phyloP scores from a whole-genome alignment of 2,888 invertebrate species.

The Meiosimyza platycephala region DNA sequence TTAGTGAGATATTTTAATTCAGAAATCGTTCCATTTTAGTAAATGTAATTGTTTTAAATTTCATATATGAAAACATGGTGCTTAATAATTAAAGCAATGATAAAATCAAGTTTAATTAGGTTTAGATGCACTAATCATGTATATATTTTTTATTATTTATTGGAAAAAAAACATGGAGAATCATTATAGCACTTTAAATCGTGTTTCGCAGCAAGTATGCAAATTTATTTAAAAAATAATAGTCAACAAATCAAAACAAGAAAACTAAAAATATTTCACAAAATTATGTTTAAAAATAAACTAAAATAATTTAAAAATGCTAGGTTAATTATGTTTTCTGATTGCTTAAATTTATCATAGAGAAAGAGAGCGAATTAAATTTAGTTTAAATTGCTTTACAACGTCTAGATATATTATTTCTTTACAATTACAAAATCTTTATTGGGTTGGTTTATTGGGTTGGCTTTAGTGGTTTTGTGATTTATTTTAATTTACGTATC shows the following conservation, averaged over 20 bases:
- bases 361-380: not conserved
- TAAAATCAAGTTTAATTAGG: not conserved
- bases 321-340: too few species aligned
- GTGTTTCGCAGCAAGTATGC: not conserved
- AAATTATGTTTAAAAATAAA: not conserved
- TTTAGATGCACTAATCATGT: not conserved
- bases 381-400: not conserved
- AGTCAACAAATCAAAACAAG: not conserved
- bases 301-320: too few species aligned
- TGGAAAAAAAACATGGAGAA: not conserved
- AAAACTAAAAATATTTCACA: not conserved
- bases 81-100: not conserved
- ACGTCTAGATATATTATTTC: slow-evolving; percentile 6
- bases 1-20: too few species aligned
- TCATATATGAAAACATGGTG: not conserved
- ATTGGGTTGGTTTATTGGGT: too few species aligned
- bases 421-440: slow-evolving; percentile 2
- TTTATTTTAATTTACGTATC: not conserved
- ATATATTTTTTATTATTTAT: not conserved
- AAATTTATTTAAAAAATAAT: not conserved
- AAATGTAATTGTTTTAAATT: not conserved
- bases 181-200: not conserved
- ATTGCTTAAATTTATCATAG: too few species aligned
- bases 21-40: too few species aligned
- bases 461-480: not conserved